Evolutionary conservation across 2,888 invertebrate species (phyloP).

Genomic region (Synergus japonicus): DNA sequence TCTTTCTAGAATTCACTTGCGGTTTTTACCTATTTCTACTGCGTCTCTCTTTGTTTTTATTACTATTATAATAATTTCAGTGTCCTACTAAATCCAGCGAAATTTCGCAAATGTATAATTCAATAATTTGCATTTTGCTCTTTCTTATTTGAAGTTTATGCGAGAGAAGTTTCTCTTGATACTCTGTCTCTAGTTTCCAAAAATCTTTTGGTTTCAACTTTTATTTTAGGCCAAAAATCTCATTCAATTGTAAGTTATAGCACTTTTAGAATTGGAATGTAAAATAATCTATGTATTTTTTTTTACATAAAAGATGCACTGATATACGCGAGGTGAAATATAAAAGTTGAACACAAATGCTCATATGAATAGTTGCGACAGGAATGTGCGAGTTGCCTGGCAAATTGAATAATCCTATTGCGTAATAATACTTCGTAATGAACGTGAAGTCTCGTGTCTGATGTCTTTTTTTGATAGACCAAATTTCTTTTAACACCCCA

Average conservation of each 20-base stretch:
- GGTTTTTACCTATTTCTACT: neutral
- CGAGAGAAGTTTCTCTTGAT: neutral
- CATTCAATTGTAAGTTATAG: neutral
- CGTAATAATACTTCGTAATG: constrained; percentile 51
- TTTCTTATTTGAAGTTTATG: neutral
- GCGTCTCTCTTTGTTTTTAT: neutral
- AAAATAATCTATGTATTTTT: neutral
- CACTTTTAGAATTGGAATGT: neutral
- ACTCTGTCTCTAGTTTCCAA: neutral
- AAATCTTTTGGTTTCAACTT: neutral
- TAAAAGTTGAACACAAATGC: constrained; percentile 44
- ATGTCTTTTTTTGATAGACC: neutral
- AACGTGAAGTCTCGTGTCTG: constrained; percentile 43
- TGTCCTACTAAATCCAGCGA: neutral
- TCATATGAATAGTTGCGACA: constrained; percentile 51
- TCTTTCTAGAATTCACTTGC: neutral
- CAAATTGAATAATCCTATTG: constrained; percentile 55
- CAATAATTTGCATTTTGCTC: neutral
- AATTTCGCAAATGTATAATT: neutral
- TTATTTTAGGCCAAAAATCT: neutral
- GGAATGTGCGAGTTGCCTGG: constrained; percentile 47
- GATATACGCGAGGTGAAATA: constrained; percentile 49
- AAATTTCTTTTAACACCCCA: neutral
- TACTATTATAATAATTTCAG: neutral
- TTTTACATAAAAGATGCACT: neutral